Base-by-base conservation (phyloP, 2,888 invertebrate species). In the Stenodema calcarata region DNA sequence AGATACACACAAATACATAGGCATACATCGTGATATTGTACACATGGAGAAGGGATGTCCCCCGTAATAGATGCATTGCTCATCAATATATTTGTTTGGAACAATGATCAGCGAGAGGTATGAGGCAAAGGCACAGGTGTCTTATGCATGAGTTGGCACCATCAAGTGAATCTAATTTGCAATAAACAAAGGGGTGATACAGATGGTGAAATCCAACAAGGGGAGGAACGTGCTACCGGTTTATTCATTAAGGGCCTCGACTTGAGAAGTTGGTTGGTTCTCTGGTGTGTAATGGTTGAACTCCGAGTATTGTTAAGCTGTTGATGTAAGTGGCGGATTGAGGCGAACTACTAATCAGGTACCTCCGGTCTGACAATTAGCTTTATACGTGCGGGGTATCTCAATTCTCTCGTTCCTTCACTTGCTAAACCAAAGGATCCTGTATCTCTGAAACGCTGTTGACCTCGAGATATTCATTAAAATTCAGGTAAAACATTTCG, bases 161-260 rank as follows among this genome's bases (percentile, higher is more conserved):
- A 73, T 28, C 73, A 18, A 35, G n/a, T 35, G 35, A 73, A 73
- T 73, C 73, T 41, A 73, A 73, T 73, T 73, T 41, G 73, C 30
- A 6, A 18, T 30, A n/a, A 73, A 41, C 73, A 73, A 73, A 73
- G 41, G 35, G 73, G 16, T n/a, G 35, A 35, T 73, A 41, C 73
- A 73, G 73, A 41, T 73, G 73, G 16, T 73, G 73, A 41, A 73
- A 73, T 73, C 73, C 73, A 73, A 73, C 73, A 73, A 73, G 73
- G 62, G 62, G 62, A 18, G 62, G 12, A 62, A 62, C 62, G 62
- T 62, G 62, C 18, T 62, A 18, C 62, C 62, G 62, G 62, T 62
- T 62, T 62, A 62, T 62, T 62, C 62, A 62, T 62, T 62, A 62
- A 62, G 62, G 27, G 62, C 9, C 62, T 27, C 62, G 62, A 62